Conservation (phyloP, 2,113 vertebrate genomes). For the Sminthopsis crassicaudata region DNA sequence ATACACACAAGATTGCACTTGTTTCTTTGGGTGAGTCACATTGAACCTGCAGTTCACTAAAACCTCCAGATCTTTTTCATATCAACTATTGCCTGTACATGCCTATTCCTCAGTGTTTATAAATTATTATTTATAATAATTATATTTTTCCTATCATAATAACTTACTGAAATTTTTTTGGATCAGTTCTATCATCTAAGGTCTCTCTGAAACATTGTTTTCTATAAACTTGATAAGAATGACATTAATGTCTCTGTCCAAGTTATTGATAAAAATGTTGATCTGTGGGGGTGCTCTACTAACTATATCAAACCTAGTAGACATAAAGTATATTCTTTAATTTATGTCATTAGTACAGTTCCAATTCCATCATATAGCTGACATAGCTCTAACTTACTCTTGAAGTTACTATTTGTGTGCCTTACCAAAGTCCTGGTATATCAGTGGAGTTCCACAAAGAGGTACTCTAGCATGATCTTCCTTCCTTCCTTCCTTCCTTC, state of each 20-base stretch:
- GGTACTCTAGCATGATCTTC: background rate
- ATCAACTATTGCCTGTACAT: background rate
- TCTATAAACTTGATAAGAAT: background rate
- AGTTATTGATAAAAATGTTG: background rate
- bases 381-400: background rate
- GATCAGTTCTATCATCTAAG: background rate
- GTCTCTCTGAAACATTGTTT: background rate
- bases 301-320: background rate
- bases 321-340: background rate
- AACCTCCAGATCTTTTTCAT: background rate
- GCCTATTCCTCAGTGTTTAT: background rate
- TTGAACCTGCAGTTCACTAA: background rate
- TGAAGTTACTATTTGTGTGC: background rate
- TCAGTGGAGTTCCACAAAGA: background rate
- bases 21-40: background rate
- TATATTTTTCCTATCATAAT: background rate
- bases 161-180: background rate
- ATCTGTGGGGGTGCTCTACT: background rate
- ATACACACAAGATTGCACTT: background rate
- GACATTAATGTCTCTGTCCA: background rate
- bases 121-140: background rate
- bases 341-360: background rate
- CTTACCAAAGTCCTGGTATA: background rate
- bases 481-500: background rate
- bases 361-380: background rate